Conservation (phyloP, 2,113 vertebrate species). For the Sisor rabdophorus region DNA sequence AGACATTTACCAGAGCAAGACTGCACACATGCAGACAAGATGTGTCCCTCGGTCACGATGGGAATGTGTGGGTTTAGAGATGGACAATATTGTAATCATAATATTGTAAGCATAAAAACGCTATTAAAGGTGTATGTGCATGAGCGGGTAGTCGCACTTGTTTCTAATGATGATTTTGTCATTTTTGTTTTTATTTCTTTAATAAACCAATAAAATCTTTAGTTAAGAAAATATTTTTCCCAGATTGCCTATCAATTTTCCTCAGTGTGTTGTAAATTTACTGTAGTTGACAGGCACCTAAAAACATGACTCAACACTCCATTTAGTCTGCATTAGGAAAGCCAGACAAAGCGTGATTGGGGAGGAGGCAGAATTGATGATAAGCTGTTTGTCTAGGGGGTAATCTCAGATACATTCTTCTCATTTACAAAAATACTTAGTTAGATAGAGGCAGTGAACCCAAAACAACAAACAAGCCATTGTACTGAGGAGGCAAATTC, state of each 20-base stretch:
- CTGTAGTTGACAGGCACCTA: slow-evolving; percentile 9
- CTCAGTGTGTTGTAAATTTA: not conserved
- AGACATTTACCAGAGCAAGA: slow-evolving; percentile 38
- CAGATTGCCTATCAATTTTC: not conserved
- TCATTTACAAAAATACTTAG: slow-evolving; percentile 21
- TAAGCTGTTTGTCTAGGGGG: slow-evolving; percentile 33
- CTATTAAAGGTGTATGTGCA: not conserved
- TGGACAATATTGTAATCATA: not conserved
- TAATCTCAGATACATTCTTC: slow-evolving; percentile 46
- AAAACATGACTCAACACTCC: slow-evolving; percentile 23
- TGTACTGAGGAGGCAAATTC: slow-evolving; percentile 45
- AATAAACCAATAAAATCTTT: not conserved
- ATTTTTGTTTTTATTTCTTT: not conserved
- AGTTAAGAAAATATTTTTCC: not conserved
- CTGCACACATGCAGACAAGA: slow-evolving; percentile 31
- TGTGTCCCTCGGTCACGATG: slow-evolving; percentile 9
- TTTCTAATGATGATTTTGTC: not conserved
- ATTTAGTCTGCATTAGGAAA: slow-evolving; percentile 18
- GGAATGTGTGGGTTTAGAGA: slow-evolving; percentile 23
- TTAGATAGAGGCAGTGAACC: slow-evolving; percentile 18
- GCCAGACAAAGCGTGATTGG: slow-evolving; percentile 23
- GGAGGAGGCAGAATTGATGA: slow-evolving; percentile 24
- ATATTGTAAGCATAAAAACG: not conserved
- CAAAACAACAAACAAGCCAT: slow-evolving; percentile 63
- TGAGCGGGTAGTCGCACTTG: not conserved